Base-by-base conservation (phyloP, 1,140 invertebrate genomes). In the Vollenhovia emeryi region DNA sequence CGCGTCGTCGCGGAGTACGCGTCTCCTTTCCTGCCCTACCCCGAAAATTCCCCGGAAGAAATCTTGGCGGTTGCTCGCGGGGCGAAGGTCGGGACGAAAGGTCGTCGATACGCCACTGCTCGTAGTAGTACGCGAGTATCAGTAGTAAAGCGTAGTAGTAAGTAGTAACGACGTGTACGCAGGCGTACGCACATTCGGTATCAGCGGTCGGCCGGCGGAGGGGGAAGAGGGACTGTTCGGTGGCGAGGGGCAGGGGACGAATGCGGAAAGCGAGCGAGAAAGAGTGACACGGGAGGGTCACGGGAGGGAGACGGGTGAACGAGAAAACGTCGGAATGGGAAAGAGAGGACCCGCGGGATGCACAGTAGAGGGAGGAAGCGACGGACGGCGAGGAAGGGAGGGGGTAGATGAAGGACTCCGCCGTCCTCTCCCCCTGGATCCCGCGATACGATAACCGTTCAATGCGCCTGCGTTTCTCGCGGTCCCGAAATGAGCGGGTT, bases 161-260 rank as follows among this genome's bases (percentile, higher is more conserved):
- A 90, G 78, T 90, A 91, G 91, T 93, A 90, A 90, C 87, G 84
- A 87, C 88, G 85, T 88, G 88, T 92, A 93, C 92, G 92, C 92
- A 92, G 89, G 91, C 92, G 92, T 92, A 93, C 92, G 91, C 92
- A 93, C 86, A 86, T 85, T 86, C 48, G 50, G 62, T 55, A 66
- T 64, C 74, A 62, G 59, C 21, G 48, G 66, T 52, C 50, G 59
- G 33, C 57, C 24, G 57, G 11, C 50, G 43, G 33, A 36, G 43
- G 24, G 55, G 60, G 36, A 21, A 3, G 69, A 48, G 57, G 76
- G 11, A 66, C 45, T 52, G 82, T 82, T 86, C 78, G 75, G 87
- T 78, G 85, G 75, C 69, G 79, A 89, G 68, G 33, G 87, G 80
- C 52, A 52, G 74, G 33, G 36, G 43, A 18, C 71, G 52, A 75